phyloP scores from a whole-genome alignment of 37 sponge, comb jelly and placozoan genomes.

The Crambe crambe region DNA sequence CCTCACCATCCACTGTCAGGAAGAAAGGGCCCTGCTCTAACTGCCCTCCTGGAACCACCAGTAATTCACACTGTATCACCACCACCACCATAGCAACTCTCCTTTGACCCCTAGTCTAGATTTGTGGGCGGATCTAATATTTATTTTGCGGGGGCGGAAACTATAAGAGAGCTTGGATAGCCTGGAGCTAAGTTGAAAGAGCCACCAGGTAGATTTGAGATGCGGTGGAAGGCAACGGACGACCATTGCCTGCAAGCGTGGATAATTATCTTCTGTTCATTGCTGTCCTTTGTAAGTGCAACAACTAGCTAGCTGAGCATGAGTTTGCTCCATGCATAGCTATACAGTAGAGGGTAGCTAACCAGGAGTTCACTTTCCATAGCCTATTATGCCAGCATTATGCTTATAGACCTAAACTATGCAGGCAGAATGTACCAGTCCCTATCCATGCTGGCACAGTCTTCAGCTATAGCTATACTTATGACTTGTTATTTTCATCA shows the following conservation, averaged over 20 bases:
- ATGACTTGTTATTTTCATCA: too few relatives aligned
- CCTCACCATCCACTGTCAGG: neutral
- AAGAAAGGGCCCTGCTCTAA: neutral
- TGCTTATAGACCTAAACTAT: too few relatives aligned
- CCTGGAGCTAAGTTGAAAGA: neutral
- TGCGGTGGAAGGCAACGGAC: constrained; percentile 25
- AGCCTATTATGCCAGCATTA: too few relatives aligned
- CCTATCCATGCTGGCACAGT: too few relatives aligned
- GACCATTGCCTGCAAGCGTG: constrained; percentile 2
- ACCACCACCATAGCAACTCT: neutral
- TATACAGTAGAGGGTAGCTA: neutral
- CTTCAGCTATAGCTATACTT: too few relatives aligned
- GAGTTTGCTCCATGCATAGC: neutral
- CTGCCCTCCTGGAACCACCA: neutral
- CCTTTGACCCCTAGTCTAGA: neutral
- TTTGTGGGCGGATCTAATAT: neutral
- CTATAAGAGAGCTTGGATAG: too few relatives aligned
- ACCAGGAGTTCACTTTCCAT: too few relatives aligned
- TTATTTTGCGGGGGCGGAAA: neutral
- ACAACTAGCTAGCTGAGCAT: neutral
- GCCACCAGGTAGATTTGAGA: neutral
- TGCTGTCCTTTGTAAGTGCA: constrained; percentile 30
- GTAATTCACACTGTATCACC: too few relatives aligned
- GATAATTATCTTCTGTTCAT: constrained; percentile 1
- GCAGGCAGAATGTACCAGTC: too few relatives aligned